Evolutionary conservation across 2,797 vertebrate species (phyloP).

Genomic region (Cephalopachus bancanus): DNA sequence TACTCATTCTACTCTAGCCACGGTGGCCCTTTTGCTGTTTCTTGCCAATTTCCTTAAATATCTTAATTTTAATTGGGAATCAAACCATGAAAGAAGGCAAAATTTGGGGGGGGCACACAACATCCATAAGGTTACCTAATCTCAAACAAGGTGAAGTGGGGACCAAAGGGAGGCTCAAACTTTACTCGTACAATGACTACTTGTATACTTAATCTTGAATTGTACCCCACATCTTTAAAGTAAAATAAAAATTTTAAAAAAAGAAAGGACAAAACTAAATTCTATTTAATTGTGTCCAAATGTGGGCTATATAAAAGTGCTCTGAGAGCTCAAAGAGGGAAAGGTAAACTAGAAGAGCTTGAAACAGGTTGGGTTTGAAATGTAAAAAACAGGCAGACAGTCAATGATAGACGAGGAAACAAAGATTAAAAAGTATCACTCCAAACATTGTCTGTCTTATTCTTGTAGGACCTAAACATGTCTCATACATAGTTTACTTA

Average conservation of each 20-base stretch:
- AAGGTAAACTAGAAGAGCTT: neutral
- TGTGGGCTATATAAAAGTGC: neutral
- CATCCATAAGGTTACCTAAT: too few species aligned
- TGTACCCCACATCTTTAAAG: too few species aligned
- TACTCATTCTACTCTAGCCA: neutral
- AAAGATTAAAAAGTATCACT: neutral
- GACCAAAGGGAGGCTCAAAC: too few species aligned
- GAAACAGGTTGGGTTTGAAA: neutral
- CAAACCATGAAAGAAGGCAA: conserved; percentile 35
- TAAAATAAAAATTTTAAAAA: too few species aligned
- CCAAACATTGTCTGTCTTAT: neutral
- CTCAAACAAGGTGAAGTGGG: too few species aligned
- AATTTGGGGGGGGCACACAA: neutral
- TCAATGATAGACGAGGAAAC: neutral
- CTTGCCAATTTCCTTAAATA: conserved; percentile 40
- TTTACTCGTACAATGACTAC: too few species aligned
- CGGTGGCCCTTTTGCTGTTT: neutral
- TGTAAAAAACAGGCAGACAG: neutral
- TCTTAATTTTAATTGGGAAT: conserved; percentile 29
- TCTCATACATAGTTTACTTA: neutral
- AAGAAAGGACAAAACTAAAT: neutral
- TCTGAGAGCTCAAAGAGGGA: neutral
- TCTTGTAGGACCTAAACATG: neutral
- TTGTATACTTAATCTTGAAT: too few species aligned
- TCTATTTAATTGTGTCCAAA: conserved; percentile 2